Base-by-base conservation (phyloP, 2,113 vertebrate species). In the Otus sunia region DNA sequence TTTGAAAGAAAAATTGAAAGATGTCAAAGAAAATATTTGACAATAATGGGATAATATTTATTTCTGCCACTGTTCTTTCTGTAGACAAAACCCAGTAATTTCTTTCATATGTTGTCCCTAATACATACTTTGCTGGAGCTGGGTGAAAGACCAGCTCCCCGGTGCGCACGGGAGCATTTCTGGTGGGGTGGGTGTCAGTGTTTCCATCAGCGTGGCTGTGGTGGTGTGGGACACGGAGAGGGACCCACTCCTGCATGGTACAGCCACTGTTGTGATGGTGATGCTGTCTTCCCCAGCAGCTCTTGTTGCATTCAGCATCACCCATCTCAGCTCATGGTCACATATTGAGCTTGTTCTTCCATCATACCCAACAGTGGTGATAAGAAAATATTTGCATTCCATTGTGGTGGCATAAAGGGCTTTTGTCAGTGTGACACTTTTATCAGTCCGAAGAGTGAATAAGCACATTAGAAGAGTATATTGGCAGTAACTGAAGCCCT, bases 161-260 rank as follows among this genome's bases (percentile, higher is more conserved):
- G 0, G 1, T 12, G 52, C 17, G 19, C 0, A 3, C 17, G 4
- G n/a, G 29, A 55, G 47, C 0, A 5, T 25, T 74, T n/a, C 49
- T 64, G 76, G 27, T 30, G 43, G 15, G 15, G 32, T 0, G 0
- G 26, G 12, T 0, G 0, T 3, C n/a, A 13, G 37, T 3, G 0
- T 45, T 55, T 41, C 78, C 52, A 19, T 23, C 37, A 9, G 66
- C 19, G 0, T 4, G 2, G 52, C 66, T 22, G 3, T 12, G 16
- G 30, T 25, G 15, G 10, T 4, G 37, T 2, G 7, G 43, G 81
- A 16, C 26, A 1, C 0, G 0, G 53, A 26, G 20, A 0, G 13
- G 53, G 20, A 68, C 11, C 52, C 5, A 0, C 5, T 11, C 1
- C 34, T 30, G 41, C 66, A 12, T 2, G 9, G 23, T 11, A 16